Conservation (phyloP, 2,888 invertebrate genomes). For the Eupithecia insigniata region DNA sequence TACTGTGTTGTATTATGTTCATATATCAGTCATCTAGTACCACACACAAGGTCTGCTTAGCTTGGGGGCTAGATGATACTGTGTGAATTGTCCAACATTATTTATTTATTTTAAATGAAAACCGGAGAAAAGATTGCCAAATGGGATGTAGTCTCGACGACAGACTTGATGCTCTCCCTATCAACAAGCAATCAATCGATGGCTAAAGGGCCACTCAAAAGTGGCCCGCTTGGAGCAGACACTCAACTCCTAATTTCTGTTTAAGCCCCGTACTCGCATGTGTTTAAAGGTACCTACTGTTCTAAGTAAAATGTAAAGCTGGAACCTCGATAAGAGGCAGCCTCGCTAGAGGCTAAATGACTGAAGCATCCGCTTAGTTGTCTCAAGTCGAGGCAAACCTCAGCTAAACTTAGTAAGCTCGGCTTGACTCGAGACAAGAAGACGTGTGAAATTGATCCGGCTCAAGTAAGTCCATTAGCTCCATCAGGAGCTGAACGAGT, state of each 20-base stretch:
- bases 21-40: no score
- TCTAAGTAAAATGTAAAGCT: background rate
- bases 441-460: background rate
- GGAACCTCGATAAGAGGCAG: conserved; percentile 1
- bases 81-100: no score
- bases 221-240: background rate
- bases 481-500: background rate
- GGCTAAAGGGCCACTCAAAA: background rate
- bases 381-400: background rate
- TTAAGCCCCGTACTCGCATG: background rate
- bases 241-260: background rate
- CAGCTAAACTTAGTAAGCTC: background rate
- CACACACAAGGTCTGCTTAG: no score
- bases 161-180: no score
- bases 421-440: background rate
- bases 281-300: background rate
- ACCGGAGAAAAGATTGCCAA: no score
- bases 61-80: no score
- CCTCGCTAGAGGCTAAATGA: background rate
- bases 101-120: no score
- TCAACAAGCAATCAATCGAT: no score
- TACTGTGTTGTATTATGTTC: no score
- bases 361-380: background rate
- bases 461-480: background rate
- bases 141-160: no score